Conservation (phyloP, 2,113 vertebrate species). For the Orientallactaga bullata region DNA sequence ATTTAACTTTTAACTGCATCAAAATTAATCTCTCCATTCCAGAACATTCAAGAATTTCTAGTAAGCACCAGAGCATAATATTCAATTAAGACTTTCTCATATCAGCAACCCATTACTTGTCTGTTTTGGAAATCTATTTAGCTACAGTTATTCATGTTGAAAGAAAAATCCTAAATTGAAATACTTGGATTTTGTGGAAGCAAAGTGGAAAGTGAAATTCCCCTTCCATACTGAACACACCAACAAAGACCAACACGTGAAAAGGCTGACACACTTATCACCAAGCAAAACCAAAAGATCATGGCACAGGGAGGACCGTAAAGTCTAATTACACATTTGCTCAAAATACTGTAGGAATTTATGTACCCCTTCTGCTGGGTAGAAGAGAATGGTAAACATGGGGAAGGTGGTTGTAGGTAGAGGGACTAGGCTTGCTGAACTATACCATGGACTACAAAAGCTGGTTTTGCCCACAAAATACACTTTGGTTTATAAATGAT, state of each 20-base stretch:
- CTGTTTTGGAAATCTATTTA: background rate
- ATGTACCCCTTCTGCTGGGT: background rate
- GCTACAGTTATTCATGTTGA: background rate
- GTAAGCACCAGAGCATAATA: background rate
- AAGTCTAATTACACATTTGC: background rate
- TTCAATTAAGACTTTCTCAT: background rate
- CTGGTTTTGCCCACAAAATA: background rate
- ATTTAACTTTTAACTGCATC: background rate
- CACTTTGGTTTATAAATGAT: background rate
- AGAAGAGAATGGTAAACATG: rapidly evolving
- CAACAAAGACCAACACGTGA: background rate
- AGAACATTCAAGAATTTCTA: background rate
- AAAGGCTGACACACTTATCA: background rate
- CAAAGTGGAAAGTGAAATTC: too few species aligned
- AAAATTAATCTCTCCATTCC: constrained; percentile 40
- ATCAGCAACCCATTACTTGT: background rate
- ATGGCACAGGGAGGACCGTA: too few species aligned
- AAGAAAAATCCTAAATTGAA: background rate
- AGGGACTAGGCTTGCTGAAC: too few species aligned
- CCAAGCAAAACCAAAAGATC: too few species aligned
- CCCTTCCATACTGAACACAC: background rate
- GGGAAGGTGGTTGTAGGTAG: background rate
- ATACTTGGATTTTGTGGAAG: background rate
- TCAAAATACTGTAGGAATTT: background rate
- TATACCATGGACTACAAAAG: too few species aligned